phyloP scores from a whole-genome alignment of 2,113 vertebrate species.

The Menura novaehollandiae region DNA sequence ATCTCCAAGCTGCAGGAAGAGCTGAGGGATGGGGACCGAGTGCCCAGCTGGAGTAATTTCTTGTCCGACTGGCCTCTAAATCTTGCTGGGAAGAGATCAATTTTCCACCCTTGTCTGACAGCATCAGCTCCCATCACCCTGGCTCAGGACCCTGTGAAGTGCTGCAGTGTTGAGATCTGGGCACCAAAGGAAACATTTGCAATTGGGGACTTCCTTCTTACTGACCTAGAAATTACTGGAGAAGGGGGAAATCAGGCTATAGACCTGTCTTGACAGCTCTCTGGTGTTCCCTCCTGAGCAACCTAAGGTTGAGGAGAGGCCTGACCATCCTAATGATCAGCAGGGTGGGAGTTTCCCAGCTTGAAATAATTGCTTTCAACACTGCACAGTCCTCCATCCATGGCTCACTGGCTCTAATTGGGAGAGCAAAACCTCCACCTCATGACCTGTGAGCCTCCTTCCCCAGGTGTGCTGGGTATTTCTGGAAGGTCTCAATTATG shows the following conservation, averaged over 20 bases:
- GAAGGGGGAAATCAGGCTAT: not conserved
- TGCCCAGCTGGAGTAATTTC: constrained; percentile 34
- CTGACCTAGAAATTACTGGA: not conserved
- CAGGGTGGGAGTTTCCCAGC: not conserved
- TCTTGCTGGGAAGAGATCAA: constrained; percentile 16
- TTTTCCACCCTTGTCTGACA: constrained; percentile 25
- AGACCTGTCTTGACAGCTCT: not conserved
- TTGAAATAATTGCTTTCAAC: not conserved
- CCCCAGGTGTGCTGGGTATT: not conserved
- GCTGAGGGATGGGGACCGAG: not conserved
- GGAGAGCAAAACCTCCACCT: not conserved
- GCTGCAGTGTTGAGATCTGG: not conserved
- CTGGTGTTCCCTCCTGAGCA: not conserved
- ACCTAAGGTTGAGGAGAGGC: not conserved
- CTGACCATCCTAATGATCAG: not conserved
- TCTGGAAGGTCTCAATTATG: not conserved
- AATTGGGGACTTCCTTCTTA: not conserved
- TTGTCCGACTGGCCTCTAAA: constrained; percentile 28
- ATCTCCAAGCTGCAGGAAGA: constrained; percentile 21
- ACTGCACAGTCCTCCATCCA: not conserved
- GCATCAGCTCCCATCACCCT: not conserved
- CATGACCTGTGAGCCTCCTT: not conserved
- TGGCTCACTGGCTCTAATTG: not conserved
- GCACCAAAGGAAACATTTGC: not conserved
- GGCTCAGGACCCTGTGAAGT: not conserved